phyloP scores from a whole-genome alignment of 2,888 invertebrate genomes.

The Hydrotaea cyrtoneurina region DNA sequence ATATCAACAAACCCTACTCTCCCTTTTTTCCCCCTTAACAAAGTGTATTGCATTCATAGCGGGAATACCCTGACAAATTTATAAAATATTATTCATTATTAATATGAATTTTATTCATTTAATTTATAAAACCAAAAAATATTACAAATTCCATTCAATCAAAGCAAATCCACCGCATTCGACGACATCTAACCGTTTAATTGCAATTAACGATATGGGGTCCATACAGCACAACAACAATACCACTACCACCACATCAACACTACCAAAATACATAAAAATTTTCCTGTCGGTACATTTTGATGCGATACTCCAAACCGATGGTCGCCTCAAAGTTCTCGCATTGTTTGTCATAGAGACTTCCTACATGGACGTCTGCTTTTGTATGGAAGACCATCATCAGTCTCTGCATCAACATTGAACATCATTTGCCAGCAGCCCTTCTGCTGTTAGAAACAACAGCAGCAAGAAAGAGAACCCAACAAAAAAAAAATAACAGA shows the following conservation, averaged over 20 bases:
- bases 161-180: neutral
- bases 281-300: conserved; percentile 1
- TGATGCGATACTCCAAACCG: neutral
- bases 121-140: no score
- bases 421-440: conserved; percentile 43
- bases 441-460: conserved; percentile 37
- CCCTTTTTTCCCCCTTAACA: no score
- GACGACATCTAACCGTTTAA: neutral
- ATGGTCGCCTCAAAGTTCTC: neutral
- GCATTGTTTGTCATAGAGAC: conserved; percentile 35
- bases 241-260: neutral
- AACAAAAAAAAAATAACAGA: no score
- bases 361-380: neutral
- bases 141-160: no score
- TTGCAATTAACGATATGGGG: neutral
- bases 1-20: no score
- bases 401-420: neutral
- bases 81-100: no score
- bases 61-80: no score
- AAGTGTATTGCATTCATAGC: no score
- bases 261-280: neutral
- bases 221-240: neutral
- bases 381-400: conserved; percentile 22
- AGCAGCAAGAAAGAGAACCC: neutral
- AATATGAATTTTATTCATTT: no score